A percentile compares a stretch with the other conserved stretches of the same genome.
phyloP scores from a whole-genome alignment of 2,113 vertebrate species.

The Neolamprologus toae region DNA sequence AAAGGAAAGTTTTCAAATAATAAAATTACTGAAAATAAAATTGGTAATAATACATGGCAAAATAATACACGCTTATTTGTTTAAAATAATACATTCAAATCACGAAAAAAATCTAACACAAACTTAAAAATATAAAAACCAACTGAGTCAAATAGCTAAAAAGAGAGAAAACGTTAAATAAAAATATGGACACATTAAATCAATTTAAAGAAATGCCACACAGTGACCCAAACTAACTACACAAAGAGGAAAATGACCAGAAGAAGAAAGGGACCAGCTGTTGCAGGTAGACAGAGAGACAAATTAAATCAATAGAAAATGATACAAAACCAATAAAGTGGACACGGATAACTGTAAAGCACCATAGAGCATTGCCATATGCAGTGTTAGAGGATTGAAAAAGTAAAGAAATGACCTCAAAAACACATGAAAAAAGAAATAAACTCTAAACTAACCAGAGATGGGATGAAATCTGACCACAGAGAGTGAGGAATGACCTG shows the following conservation, averaged over 20 bases:
- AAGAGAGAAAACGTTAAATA: not conserved
- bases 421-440: not conserved
- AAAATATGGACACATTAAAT: not conserved
- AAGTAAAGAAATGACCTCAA: not conserved
- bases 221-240: not conserved
- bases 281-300: not conserved
- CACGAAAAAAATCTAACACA: accelerated
- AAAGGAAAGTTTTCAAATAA: not conserved
- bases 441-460: not conserved
- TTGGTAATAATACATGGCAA: not conserved
- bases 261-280: not conserved
- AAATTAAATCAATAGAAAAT: not conserved
- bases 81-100: not conserved
- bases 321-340: not conserved
- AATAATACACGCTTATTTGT: not conserved
- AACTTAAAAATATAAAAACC: not conserved
- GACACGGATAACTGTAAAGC: not conserved
- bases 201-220: not conserved
- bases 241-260: not conserved
- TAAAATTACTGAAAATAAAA: not conserved
- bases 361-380: not conserved
- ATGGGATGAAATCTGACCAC: not conserved
- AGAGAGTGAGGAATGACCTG: not conserved
- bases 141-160: not conserved
- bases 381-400: not conserved